Conservation (phyloP, 2,113 vertebrate species). For the Heterocephalus glaber region DNA sequence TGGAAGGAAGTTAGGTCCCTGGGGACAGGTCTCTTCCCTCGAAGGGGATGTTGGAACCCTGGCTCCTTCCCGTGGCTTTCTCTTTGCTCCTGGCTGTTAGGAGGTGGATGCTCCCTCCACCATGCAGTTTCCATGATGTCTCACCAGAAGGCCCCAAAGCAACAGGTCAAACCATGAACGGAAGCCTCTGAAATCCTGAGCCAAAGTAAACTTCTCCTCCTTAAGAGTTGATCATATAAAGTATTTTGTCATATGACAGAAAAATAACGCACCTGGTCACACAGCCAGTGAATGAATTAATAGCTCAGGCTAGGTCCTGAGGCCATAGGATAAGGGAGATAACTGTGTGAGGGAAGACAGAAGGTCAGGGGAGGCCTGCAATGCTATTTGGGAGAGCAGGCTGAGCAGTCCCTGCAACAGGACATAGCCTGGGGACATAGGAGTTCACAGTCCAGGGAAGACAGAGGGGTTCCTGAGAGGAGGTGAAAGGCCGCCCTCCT, state of each 20-base stretch:
- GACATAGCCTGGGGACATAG: fast-evolving
- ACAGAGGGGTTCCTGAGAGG: fast-evolving
- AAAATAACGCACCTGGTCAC: background rate
- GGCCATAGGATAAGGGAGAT: background rate
- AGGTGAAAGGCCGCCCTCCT: background rate
- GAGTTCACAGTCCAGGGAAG: background rate
- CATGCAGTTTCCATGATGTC: no score
- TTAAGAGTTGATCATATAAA: background rate
- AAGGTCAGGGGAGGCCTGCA: background rate
- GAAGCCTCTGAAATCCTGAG: background rate
- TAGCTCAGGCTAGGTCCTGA: background rate
- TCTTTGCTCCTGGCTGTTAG: background rate
- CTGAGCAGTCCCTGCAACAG: background rate
- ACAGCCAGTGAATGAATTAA: background rate
- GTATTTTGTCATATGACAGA: background rate
- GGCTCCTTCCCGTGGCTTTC: background rate
- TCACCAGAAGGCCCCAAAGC: background rate
- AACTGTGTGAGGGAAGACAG: background rate
- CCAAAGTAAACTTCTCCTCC: background rate
- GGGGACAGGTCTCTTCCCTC: background rate
- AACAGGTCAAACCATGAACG: background rate
- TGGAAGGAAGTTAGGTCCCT: background rate
- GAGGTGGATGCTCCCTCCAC: background rate
- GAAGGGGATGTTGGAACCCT: background rate
- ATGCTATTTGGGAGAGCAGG: background rate